phyloP scores from a whole-genome alignment of 2,797 vertebrate genomes.

The Diglossa cyanea region DNA sequence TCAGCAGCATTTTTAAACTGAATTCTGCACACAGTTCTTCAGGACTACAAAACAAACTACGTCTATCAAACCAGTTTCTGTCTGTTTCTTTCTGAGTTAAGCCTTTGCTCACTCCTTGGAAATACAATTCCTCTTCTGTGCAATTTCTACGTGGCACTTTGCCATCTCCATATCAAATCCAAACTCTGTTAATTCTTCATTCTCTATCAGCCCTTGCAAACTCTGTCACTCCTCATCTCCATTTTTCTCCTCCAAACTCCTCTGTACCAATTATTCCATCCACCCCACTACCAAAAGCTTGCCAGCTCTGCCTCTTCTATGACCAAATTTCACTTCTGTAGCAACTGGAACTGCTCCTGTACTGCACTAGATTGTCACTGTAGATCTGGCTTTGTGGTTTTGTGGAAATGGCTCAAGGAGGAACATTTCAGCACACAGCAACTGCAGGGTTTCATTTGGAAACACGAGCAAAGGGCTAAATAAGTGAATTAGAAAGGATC shows the following conservation, averaged over 20 bases:
- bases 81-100: not conserved
- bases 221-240: not conserved
- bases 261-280: not conserved
- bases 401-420: not conserved
- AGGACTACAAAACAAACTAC: not conserved
- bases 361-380: not conserved
- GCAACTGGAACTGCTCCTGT: not conserved
- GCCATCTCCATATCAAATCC: not conserved
- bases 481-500: not conserved
- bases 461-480: not conserved
- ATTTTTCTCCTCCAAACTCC: not conserved
- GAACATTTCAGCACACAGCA: not conserved
- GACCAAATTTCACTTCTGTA: not conserved
- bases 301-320: not conserved
- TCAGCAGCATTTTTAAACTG: conserved; percentile 1
- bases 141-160: not conserved
- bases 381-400: not conserved
- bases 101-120: not conserved
- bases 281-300: not conserved
- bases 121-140: not conserved
- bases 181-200: not conserved
- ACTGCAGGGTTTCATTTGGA: not conserved
- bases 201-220: not conserved
- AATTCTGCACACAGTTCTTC: not conserved
- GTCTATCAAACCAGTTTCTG: not conserved